A percentile compares a stretch with the other conserved stretches of the same genome.
phyloP scores from a whole-genome alignment of 2,113 vertebrate species.

The Caracal caracal region DNA sequence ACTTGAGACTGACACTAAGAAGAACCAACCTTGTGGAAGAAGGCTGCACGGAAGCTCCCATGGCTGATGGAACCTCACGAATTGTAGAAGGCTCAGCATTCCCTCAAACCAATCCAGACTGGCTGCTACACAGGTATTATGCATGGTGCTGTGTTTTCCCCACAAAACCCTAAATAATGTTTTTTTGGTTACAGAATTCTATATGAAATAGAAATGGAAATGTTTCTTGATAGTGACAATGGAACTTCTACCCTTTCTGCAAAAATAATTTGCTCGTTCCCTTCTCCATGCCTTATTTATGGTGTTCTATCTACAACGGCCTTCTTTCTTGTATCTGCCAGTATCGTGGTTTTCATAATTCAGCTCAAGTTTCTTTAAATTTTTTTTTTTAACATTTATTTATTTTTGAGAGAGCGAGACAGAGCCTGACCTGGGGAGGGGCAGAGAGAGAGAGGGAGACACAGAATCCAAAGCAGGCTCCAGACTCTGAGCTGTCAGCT shows the following conservation, averaged over 20 bases:
- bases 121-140: neutral
- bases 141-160: neutral
- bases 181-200: neutral
- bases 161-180: neutral
- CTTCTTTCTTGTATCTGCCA: neutral
- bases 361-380: neutral
- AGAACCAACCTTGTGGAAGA: neutral
- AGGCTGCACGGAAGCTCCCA: neutral
- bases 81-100: neutral
- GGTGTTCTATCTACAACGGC: neutral
- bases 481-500: too few relatives aligned
- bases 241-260: neutral
- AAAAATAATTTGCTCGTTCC: constrained; percentile 3
- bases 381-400: too few relatives aligned
- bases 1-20: neutral
- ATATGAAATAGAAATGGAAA: constrained; percentile 9
- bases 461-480: too few relatives aligned
- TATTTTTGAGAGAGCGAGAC: too few relatives aligned
- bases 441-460: too few relatives aligned
- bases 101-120: neutral
- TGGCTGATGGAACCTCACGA: neutral
- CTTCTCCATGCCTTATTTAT: neutral
- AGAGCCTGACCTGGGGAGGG: too few relatives aligned
- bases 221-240: neutral
- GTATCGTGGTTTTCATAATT: constrained; percentile 14